Base-by-base conservation (phyloP, 2,888 invertebrate species). In the Tiliacea citrago region DNA sequence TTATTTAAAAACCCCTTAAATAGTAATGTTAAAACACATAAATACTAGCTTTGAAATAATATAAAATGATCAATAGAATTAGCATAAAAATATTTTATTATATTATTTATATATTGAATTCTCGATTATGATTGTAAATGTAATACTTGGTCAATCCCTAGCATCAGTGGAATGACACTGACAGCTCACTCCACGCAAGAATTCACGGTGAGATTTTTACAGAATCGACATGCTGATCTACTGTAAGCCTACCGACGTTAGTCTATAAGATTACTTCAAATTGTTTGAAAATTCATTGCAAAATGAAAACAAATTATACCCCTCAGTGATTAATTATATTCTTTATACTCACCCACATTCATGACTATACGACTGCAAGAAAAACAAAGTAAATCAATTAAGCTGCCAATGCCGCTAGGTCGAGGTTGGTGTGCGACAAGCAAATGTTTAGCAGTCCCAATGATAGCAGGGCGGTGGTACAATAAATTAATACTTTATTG, bases 401-500 rank as follows among this genome's bases (percentile, higher is more conserved):
- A 71, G 67, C 68, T 51, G 70, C 77, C 82, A 79, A 68, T 66
- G 75, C 69, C 81, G 77, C 89, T 88, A 92, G 82, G 75, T 92
- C 92, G 90, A 94, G 88, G 86, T 94, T 94, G 93, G 88, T 83
- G 84, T 76, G 77, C 78, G 74, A 75, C 77, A 79, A 86, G 83
- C 83, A 87, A 88, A 88, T 88, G 87, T 88, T 87, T 87, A 88
- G 86, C 84, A 73, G 73, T 85, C 86, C 86, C 92, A 93, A 93
- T 94, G 93, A 94, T 94, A 91, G 92, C 90, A 92, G 93, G 95
- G 95, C 92, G 94, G 91, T 88, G 92, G 91, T 92, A 94, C 92
- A 94, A 94, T 95, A 95, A 95, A 95, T 92, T 95, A 93, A 94
- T 95, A 94, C 90, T 95, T 96, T 95, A 95, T 94, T 92, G 93